A percentile compares a stretch with the other conserved stretches of the same genome.
phyloP scores from a whole-genome alignment of 2,113 vertebrate genomes.

The Barbus barbus region DNA sequence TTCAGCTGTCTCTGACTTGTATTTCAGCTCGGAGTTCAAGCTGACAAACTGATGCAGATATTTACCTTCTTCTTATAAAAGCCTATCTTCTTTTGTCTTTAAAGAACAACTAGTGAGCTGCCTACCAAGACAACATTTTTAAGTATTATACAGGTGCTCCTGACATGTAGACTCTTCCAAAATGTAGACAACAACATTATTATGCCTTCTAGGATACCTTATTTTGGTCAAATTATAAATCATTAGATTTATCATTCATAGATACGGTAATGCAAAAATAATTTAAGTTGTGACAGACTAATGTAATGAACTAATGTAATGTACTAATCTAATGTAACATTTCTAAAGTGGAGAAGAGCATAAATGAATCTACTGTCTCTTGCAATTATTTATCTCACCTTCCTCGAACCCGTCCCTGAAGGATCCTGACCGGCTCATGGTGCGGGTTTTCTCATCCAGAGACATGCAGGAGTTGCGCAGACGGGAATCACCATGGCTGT shows the following conservation, averaged over 20 bases:
- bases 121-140: not conserved
- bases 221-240: not conserved
- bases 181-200: not conserved
- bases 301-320: too few relatives aligned
- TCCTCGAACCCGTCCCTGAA: constrained; percentile 98
- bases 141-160: not conserved
- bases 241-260: not conserved
- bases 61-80: not conserved
- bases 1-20: not conserved
- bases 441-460: constrained; percentile 91
- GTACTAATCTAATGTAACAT: not conserved
- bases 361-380: not conserved
- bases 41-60: not conserved
- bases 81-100: not conserved
- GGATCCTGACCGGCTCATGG: constrained; percentile 96
- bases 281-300: too few relatives aligned
- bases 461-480: constrained; percentile 98
- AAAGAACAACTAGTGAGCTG: not conserved
- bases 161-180: not conserved
- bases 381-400: constrained; percentile 74
- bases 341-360: not conserved
- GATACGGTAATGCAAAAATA: too few relatives aligned
- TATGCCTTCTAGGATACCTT: not conserved
- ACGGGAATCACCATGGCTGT: constrained; percentile 83
- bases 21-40: not conserved